Percentiles rank a stretch among this genome's conserved stretches.
Evolutionary conservation across 2,797 vertebrate genomes (phyloP).

Genomic region (Carcharodon carcharias): DNA sequence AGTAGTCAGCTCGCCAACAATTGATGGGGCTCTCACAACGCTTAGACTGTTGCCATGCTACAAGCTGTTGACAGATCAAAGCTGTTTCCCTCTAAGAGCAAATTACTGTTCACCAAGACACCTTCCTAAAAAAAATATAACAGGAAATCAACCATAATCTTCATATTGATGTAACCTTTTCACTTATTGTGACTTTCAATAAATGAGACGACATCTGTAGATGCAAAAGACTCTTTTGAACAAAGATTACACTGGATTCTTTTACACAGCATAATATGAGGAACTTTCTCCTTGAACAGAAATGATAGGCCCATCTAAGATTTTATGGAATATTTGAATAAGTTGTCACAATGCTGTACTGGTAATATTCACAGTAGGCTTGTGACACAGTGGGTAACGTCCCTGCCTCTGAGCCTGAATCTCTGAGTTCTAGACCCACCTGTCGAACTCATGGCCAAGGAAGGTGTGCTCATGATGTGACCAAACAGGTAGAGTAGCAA

Average conservation of each 20-base stretch:
- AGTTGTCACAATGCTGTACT: no score
- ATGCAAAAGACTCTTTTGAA: background rate
- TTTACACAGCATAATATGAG: background rate
- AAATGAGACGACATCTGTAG: background rate
- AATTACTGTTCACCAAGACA: background rate
- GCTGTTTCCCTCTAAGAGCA: background rate
- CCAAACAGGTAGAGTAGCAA: background rate
- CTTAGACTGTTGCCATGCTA: background rate
- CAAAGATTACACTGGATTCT: background rate
- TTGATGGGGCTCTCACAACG: background rate
- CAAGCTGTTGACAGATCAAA: constrained; percentile 25
- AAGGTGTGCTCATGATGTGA: background rate
- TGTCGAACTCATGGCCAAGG: background rate
- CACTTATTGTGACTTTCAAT: constrained; percentile 2
- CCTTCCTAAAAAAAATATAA: background rate
- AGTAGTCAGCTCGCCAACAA: background rate
- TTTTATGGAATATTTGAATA: background rate
- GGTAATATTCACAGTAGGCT: background rate
- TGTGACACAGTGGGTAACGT: background rate
- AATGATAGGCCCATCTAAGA: background rate
- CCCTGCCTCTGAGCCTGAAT: background rate
- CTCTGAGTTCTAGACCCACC: background rate
- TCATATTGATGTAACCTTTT: background rate
- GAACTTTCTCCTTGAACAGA: background rate
- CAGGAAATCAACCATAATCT: constrained; percentile 15